Base-by-base conservation (phyloP, 2,113 vertebrate species). In the Tinamus guttatus region DNA sequence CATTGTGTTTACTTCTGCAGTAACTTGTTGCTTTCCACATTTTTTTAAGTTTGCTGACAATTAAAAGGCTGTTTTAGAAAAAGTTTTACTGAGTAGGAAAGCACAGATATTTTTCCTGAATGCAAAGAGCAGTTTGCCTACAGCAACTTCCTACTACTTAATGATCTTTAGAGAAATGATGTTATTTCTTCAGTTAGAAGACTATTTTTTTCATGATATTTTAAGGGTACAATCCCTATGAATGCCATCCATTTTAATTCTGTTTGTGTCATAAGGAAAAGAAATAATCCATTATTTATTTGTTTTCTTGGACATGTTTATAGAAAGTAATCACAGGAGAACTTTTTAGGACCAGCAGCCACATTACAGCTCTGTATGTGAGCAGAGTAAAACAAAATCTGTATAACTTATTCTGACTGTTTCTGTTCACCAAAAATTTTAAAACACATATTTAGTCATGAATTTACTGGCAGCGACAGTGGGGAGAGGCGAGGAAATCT, bases 121-220 rank as follows among this genome's bases (percentile, higher is more conserved):
- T 87, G 22, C 43, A 62, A 45, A 87, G 43, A 67, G 11, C 54
- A 93, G 27, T 93, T 89, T 81, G 74, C 43, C 69, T 65, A 77
- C 58, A 71, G 69, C 45, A 90, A 20, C 21, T 88, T 81, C 14
- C 36, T 86, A 15, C 47, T 76, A 47, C 18, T 84, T 85, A 68
- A 36, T 56, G 58, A 68, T 51, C 75, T 74, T 97, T 81, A 84
- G 32, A 94, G 24, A 94, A 81, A 93, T 62, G 9, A 28, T 51
- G 25, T 75, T 78, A n/a, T 34, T 49, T 36, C 68, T 95, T 91
- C n/a, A 80, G 36, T 45, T 8, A 79, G 34, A 84, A 62, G 13
- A 60, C 36, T 64, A 47, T 2, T 80, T 94, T 76, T 87, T 70
- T 63, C 25, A 25, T 19, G 16, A 7, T 41, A n/a, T 40, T 64